These are phyloP conservation scores for Trochalopteron elliotii DNA, from an alignment of 2,113 vertebrate species.

Conservation along the genomic window DNA sequence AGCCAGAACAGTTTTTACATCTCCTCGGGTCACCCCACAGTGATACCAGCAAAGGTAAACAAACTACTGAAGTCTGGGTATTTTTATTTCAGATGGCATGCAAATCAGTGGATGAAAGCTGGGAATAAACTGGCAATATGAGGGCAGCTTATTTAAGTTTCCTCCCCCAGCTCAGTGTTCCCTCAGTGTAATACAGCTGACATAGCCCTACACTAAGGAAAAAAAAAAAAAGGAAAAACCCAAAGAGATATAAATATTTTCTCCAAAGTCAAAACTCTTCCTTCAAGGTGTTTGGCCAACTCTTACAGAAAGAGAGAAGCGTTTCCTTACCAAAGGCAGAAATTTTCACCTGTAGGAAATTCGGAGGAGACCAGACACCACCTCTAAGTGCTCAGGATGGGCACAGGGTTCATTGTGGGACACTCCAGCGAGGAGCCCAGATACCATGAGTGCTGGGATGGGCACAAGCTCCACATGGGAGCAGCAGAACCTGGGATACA, in stretches of 20 bases:
- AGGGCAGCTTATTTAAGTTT: slow-evolving; percentile 32
- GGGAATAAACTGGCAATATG: slow-evolving; percentile 27
- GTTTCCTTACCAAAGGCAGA: not conserved
- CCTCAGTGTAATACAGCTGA: not conserved
- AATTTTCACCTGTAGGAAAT: not conserved
- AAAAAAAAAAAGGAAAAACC: not conserved
- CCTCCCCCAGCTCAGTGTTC: not conserved
- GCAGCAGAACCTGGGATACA: not conserved
- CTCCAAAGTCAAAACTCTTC: not conserved
- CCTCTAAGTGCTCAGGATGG: accelerated
- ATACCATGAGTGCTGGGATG: not conserved
- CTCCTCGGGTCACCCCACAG: not conserved
- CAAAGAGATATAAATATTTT: not conserved
- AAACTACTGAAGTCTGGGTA: slow-evolving; percentile 38
- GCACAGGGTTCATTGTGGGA: not conserved
- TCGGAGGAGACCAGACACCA: not conserved
- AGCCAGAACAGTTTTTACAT: slow-evolving; percentile 26
- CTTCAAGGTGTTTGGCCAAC: not conserved
- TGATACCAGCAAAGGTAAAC: slow-evolving; percentile 47
- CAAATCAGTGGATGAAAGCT: slow-evolving; percentile 41
- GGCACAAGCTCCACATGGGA: not conserved
- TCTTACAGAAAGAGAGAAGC: not conserved
- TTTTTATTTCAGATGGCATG: slow-evolving; percentile 46
- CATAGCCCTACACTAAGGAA: not conserved
- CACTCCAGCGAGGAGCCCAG: not conserved